These are phyloP conservation scores for Hydropotes inermis DNA, from an alignment of 2,113 vertebrate genomes.

Conservation along the genomic window DNA sequence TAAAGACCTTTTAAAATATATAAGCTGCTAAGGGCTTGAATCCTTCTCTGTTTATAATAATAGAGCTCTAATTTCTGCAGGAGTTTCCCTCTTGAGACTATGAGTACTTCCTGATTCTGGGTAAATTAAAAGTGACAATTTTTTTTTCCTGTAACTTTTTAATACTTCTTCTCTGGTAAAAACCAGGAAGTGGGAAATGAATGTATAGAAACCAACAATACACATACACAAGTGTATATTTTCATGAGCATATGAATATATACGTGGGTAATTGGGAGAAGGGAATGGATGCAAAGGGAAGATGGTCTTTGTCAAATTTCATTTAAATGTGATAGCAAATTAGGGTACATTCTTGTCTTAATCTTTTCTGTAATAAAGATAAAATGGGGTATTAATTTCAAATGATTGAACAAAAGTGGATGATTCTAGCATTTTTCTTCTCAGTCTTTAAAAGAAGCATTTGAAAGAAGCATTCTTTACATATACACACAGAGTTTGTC, in stretches of 20 bases:
- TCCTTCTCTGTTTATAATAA: neutral
- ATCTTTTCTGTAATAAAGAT: slow-evolving; percentile 25
- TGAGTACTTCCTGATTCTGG: slow-evolving; percentile 52
- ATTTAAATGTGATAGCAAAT: neutral
- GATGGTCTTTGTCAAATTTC: neutral
- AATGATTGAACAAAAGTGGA: neutral
- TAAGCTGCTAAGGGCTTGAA: neutral
- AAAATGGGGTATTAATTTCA: neutral
- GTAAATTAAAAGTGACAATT: slow-evolving; percentile 47
- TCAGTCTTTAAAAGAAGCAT: neutral
- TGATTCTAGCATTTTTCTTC: neutral
- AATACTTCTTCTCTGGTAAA: slow-evolving; percentile 46
- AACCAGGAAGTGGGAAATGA: slow-evolving; percentile 42
- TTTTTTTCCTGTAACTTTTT: neutral
- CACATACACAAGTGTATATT: fast-evolving
- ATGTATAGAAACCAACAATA: neutral
- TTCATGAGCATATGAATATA: neutral
- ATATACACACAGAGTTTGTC: neutral
- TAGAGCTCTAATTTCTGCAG: neutral
- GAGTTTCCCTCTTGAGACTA: slow-evolving; percentile 11
- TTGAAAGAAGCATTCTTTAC: slow-evolving; percentile 5
- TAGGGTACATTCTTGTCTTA: neutral
- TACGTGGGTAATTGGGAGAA: neutral
- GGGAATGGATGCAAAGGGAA: neutral
- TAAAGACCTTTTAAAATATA: slow-evolving; percentile 1